These are phyloP conservation scores for Athetis lepigone DNA, from an alignment of 2,888 invertebrate species.

Conservation along the genomic window DNA sequence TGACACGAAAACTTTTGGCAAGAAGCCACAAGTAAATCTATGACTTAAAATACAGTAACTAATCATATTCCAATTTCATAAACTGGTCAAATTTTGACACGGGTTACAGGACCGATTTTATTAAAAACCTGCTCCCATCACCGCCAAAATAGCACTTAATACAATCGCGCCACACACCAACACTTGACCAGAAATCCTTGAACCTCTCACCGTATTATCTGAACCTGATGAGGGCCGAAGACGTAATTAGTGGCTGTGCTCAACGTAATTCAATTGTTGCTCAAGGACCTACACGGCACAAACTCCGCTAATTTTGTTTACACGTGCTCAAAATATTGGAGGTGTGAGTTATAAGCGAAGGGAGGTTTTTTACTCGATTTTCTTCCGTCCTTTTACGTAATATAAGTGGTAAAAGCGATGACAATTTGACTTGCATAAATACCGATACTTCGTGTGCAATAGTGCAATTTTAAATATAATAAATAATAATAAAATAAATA, in stretches of 20 bases:
- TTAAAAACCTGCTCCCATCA: background rate
- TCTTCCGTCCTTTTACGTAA: too few relatives aligned
- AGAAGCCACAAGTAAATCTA: too few relatives aligned
- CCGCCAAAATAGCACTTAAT: background rate
- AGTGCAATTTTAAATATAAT: too few relatives aligned
- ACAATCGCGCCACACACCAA: conserved; percentile 3
- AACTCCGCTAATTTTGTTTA: conserved; percentile 68
- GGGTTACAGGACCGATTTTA: too few relatives aligned
- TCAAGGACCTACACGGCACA: conserved; percentile 61
- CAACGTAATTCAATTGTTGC: conserved; percentile 64
- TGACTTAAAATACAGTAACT: too few relatives aligned
- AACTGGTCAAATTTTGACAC: too few relatives aligned
- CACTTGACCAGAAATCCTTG: conserved; percentile 52
- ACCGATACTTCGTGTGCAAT: too few relatives aligned
- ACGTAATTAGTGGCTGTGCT: conserved; percentile 59
- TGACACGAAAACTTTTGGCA: too few relatives aligned
- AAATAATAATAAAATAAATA: too few relatives aligned
- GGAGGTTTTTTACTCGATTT: background rate
- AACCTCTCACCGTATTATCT: conserved; percentile 47
- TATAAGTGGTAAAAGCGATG: too few relatives aligned
- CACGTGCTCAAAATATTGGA: conserved; percentile 57
- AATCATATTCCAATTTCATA: too few relatives aligned
- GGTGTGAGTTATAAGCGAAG: conserved; percentile 13
- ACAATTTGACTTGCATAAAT: too few relatives aligned
- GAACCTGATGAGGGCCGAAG: conserved; percentile 51